Evolutionary conservation across 2,888 invertebrate genomes (phyloP), one percentile per base, ranked within the genome.

Genomic region (Dryadula phaetusa): DNA sequence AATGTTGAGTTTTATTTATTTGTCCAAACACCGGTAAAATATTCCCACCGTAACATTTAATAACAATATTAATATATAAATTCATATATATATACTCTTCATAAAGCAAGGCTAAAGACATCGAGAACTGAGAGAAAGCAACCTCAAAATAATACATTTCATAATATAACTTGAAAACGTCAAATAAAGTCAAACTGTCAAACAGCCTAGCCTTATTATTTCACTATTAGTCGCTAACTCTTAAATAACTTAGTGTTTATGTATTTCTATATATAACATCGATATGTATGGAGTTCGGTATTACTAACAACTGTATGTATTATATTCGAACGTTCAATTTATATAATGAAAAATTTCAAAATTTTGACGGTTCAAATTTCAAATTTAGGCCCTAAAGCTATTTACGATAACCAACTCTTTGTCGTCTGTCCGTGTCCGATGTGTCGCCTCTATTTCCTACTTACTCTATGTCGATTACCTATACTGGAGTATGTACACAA

Each of bases 221-320:
- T 92, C 86, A 89, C 92, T 92, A 92, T 88, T 90, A 91, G 76
- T 80, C 70, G 71, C 84, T 86, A 79, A 77, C 42, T 56, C 78
- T 81, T 81, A 80, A 80, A 76, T 44, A 65, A 74, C 85, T 90
- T 88, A 86, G 73, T 81, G 73, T 73, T 77, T 73, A 75, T 70
- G 64, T 84, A 81, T 86, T 82, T 70, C 63, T 88, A 88, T 90
- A 86, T 87, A 86, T 87, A 91, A 92, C 92, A 90, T 88, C 92
- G 92, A 92, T 92, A 92, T 92, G 92, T 92, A 91, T 92, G 88
- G 81, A 81, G 81, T 83, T 88, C 85, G 88, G 89, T 90, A 87
- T 82, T 83, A 81, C 88, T 90, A 90, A 84, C 69, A 88, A 86
- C 85, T 86, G 87, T 83, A 84, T 86, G 87, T 83, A 84, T 79